Evolutionary conservation across 1,140 invertebrate species (phyloP).

Genomic region (Pseudachorutes palmiensis): DNA sequence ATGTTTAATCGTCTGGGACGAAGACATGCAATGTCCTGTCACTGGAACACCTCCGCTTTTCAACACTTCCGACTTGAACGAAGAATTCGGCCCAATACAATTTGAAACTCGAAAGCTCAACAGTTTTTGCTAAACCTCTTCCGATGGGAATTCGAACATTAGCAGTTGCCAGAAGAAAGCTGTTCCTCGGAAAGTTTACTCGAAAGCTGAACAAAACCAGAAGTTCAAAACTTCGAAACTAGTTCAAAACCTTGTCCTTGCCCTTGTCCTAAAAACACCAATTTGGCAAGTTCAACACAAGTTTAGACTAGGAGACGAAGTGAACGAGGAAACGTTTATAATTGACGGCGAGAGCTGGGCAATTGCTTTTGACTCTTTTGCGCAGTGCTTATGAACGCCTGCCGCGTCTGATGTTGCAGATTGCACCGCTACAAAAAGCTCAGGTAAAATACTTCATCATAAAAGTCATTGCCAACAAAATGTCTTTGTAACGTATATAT

Average conservation of each 20-base stretch:
- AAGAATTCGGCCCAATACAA: slow-evolving; percentile 49
- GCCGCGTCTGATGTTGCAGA: slow-evolving; percentile 65
- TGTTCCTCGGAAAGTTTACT: background rate
- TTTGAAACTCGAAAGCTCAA: too few species aligned
- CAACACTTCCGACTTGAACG: slow-evolving; percentile 62
- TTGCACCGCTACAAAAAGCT: slow-evolving; percentile 73
- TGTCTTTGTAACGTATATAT: too few species aligned
- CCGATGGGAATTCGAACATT: slow-evolving; percentile 7
- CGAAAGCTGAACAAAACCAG: slow-evolving; percentile 43
- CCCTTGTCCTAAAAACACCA: slow-evolving; percentile 56
- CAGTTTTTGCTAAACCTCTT: too few species aligned
- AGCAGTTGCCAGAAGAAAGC: background rate
- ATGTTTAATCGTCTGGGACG: slow-evolving; percentile 57
- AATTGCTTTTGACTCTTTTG: slow-evolving; percentile 49
- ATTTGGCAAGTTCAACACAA: too few species aligned
- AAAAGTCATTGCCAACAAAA: too few species aligned
- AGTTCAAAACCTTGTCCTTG: slow-evolving; percentile 64
- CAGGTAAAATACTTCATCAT: slow-evolving; percentile 45
- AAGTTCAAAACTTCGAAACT: slow-evolving; percentile 43
- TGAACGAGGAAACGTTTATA: slow-evolving; percentile 17
- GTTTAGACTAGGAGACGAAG: background rate
- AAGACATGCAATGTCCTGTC: slow-evolving; percentile 48
- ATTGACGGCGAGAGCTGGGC: slow-evolving; percentile 49
- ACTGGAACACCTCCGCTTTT: slow-evolving; percentile 48
- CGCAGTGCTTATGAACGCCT: slow-evolving; percentile 53